phyloP scores from a whole-genome alignment of 2,888 invertebrate genomes.

The Microctonus aethiopoides region DNA sequence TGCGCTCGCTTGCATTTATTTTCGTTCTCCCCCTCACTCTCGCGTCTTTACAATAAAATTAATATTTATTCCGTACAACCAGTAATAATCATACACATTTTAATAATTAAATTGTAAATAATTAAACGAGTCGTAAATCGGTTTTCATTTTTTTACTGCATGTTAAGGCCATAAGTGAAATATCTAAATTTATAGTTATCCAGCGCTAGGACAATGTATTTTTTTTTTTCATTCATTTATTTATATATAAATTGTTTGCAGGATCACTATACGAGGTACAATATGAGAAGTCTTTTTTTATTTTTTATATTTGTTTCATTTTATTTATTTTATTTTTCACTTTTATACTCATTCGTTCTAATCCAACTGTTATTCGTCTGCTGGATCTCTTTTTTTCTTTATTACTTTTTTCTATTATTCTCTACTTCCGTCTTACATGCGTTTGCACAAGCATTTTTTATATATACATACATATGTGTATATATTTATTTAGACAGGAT shows the following conservation, averaged over 20 bases:
- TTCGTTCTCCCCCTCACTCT: conserved; percentile 8
- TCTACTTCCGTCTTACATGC: conserved; percentile 29
- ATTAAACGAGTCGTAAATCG: conserved; percentile 37
- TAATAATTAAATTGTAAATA: conserved; percentile 44
- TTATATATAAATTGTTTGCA: conserved; percentile 45
- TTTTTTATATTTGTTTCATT: conserved; percentile 22
- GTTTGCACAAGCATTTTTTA: conserved; percentile 23
- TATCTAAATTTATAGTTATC: conserved; percentile 56
- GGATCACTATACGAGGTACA: conserved; percentile 30
- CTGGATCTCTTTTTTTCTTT: conserved; percentile 18
- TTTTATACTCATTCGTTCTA: conserved; percentile 21
- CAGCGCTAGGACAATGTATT: conserved; percentile 46
- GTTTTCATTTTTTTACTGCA: conserved; percentile 43
- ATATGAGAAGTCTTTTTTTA: conserved; percentile 29
- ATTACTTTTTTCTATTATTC: conserved; percentile 31
- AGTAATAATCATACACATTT: conserved; percentile 47
- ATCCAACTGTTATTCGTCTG: not conserved
- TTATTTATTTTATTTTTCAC: conserved; percentile 8
- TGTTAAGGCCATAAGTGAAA: conserved; percentile 63
- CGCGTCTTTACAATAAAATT: conserved; percentile 28
- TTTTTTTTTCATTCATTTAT: conserved; percentile 10
- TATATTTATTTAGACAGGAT: conserved; percentile 8
- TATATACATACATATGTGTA: conserved; percentile 22
- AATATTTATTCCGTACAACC: conserved; percentile 45
- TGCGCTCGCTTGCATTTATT: conserved; percentile 11